These are phyloP conservation scores for Thecophora atra DNA, from an alignment of 2,888 invertebrate genomes.

Conservation along the genomic window DNA sequence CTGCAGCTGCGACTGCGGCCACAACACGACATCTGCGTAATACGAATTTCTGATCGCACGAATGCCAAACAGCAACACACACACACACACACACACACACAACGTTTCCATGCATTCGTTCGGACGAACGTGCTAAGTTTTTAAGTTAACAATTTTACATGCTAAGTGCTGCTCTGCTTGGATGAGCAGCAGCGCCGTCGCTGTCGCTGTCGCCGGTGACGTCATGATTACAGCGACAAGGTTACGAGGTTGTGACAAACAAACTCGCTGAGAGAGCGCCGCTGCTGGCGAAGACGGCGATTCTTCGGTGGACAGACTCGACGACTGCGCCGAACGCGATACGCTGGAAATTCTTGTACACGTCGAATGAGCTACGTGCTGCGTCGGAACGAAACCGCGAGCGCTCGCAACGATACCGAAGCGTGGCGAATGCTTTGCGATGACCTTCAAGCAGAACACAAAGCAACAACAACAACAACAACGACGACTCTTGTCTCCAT, in stretches of 20 bases:
- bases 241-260: constrained; percentile 23
- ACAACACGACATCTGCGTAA: neutral
- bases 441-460: too few species aligned
- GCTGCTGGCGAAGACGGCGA: neutral
- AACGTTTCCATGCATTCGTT: neutral
- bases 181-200: neutral
- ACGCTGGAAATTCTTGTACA: too few species aligned
- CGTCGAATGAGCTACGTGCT: too few species aligned
- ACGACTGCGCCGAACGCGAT: neutral
- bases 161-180: constrained; percentile 14
- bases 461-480: too few species aligned
- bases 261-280: constrained; percentile 4
- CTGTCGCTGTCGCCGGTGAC: too few species aligned
- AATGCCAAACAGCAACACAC: neutral
- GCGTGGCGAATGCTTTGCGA: too few species aligned
- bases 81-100: constrained; percentile 2
- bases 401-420: too few species aligned
- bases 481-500: too few species aligned
- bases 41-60: neutral
- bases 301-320: neutral
- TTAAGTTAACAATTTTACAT: constrained; percentile 35
- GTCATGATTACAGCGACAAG: constrained; percentile 3
- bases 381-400: too few species aligned
- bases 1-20: neutral
- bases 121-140: constrained; percentile 28